phyloP scores from a whole-genome alignment of 2,113 vertebrate genomes.

The Bagarius yarrelli region DNA sequence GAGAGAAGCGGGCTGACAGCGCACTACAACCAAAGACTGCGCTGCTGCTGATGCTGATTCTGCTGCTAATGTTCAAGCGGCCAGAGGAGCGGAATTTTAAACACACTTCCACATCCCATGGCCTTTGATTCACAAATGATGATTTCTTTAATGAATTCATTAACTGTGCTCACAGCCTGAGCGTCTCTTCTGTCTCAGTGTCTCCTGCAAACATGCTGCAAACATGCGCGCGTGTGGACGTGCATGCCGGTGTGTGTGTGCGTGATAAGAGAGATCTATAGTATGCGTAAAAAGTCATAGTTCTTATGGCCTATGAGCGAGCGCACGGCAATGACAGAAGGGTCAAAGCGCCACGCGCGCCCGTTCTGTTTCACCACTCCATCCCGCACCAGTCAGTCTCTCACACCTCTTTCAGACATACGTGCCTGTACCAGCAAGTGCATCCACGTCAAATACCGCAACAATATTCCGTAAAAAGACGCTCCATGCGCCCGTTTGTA shows the following conservation, averaged over 20 bases:
- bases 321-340: conserved; percentile 81
- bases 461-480: conserved; percentile 63
- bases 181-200: not conserved
- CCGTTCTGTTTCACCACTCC: conserved; percentile 65
- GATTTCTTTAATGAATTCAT: conserved; percentile 41
- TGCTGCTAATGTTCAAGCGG: conserved; percentile 35
- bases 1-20: conserved; percentile 38
- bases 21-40: conserved; percentile 50
- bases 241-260: conserved; percentile 24
- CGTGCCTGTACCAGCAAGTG: not conserved
- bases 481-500: conserved; percentile 48
- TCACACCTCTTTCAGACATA: conserved; percentile 51
- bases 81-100: conserved; percentile 53
- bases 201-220: conserved; percentile 31
- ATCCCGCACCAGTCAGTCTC: conserved; percentile 63
- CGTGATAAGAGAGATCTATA: not conserved
- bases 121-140: conserved; percentile 31
- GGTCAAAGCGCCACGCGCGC: conserved; percentile 74
- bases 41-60: not conserved
- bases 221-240: conserved; percentile 30
- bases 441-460: conserved; percentile 60
- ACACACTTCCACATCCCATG: conserved; percentile 31
- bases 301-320: conserved; percentile 59
- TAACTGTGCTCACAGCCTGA: conserved; percentile 31
- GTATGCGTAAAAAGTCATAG: conserved; percentile 41